A percentile compares a stretch with the other conserved stretches of the same genome.
phyloP scores from a whole-genome alignment of 1,140 invertebrate genomes.

The Lasioglossum albipes region DNA sequence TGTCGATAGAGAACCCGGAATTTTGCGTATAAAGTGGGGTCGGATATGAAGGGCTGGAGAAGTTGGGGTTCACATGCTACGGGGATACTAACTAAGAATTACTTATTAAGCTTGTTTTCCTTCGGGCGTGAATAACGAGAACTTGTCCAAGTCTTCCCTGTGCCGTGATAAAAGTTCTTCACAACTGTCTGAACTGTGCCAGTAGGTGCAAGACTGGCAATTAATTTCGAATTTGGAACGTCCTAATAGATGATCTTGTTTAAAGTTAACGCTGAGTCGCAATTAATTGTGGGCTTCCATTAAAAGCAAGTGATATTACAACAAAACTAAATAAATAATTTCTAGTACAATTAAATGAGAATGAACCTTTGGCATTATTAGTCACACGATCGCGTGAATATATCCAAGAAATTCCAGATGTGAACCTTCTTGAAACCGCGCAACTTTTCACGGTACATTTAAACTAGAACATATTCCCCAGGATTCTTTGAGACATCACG shows the following conservation, averaged over 20 bases:
- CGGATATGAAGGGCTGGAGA: neutral
- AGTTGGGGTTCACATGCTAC: neutral
- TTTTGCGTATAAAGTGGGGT: neutral
- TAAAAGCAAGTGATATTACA: too few relatives aligned
- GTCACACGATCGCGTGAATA: neutral
- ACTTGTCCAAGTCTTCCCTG: neutral
- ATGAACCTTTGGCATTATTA: too few relatives aligned
- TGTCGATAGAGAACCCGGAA: neutral
- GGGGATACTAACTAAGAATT: constrained; percentile 6
- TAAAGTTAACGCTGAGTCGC: too few relatives aligned
- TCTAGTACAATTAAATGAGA: too few relatives aligned
- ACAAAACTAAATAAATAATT: too few relatives aligned
- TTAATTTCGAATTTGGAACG: too few relatives aligned
- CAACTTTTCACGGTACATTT: neutral
- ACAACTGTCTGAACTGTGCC: neutral
- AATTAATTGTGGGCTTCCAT: too few relatives aligned
- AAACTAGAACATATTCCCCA: neutral
- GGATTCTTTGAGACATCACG: neutral
- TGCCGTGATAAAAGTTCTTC: neutral
- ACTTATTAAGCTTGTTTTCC: neutral
- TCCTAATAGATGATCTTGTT: too few relatives aligned
- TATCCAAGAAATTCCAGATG: neutral
- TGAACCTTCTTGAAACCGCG: neutral
- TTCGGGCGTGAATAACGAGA: neutral
- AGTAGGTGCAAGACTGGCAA: neutral